Evolutionary conservation across 2,797 vertebrate species (phyloP).

Genomic region (Psittacula echo): DNA sequence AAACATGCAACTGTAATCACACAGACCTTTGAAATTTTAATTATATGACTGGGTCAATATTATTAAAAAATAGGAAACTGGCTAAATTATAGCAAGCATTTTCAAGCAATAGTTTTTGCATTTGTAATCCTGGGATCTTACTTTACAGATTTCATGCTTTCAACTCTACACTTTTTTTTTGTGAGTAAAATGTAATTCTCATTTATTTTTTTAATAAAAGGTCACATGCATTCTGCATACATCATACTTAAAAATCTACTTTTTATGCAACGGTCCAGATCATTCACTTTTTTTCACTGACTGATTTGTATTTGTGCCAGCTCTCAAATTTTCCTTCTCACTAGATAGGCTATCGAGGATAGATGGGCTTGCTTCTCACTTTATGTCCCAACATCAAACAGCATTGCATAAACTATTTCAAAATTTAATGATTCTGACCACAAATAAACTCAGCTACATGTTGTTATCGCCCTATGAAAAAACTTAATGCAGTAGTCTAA

Average conservation of each 20-base stretch:
- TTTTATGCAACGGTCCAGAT: background rate
- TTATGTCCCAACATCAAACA: background rate
- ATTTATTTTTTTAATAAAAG: background rate
- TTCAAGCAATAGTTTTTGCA: background rate
- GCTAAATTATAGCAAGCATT: background rate
- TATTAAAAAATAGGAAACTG: background rate
- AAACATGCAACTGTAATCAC: background rate
- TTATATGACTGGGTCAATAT: background rate
- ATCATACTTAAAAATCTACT: fast-evolving
- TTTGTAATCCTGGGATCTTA: background rate
- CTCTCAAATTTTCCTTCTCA: background rate
- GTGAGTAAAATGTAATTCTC: background rate
- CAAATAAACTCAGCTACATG: background rate
- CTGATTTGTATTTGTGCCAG: background rate
- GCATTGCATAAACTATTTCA: background rate
- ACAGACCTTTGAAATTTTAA: background rate
- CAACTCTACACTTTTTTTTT: background rate
- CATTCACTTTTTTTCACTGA: background rate
- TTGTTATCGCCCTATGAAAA: background rate
- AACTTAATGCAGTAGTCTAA: background rate
- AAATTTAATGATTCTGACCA: background rate
- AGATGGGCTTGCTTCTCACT: background rate
- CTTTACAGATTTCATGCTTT: background rate
- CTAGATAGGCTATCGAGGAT: background rate
- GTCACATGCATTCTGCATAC: background rate